Conservation (phyloP, 2,797 vertebrate genomes). For the Siniperca undulata region DNA sequence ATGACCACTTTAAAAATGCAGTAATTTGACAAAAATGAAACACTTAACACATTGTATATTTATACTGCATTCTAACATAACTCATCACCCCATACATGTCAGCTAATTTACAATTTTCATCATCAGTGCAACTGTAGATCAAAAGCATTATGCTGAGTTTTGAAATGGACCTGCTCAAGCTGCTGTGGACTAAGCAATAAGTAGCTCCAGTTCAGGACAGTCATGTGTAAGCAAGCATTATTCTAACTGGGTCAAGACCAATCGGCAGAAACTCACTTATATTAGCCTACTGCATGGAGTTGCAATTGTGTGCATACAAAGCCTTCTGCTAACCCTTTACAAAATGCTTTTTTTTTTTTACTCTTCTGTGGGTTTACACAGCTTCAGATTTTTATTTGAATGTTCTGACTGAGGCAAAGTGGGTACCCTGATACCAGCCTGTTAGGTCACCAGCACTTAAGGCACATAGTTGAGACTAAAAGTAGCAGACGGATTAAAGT, state of each 20-base stretch:
- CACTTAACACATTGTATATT: not conserved
- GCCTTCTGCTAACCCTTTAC: not conserved
- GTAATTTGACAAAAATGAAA: not conserved
- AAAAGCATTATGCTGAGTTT: not conserved
- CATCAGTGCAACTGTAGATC: not conserved
- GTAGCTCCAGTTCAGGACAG: slow-evolving; percentile 16
- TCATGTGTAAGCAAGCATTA: slow-evolving; percentile 41
- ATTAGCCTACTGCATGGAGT: not conserved
- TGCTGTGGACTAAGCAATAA: slow-evolving; percentile 28
- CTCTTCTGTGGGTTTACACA: not conserved
- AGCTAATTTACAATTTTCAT: not conserved
- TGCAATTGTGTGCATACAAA: not conserved
- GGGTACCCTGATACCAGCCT: too few species aligned
- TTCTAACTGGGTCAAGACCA: slow-evolving; percentile 51
- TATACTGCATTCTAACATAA: not conserved
- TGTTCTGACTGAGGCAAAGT: not conserved
- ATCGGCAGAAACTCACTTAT: slow-evolving; percentile 27
- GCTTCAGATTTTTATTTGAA: not conserved
- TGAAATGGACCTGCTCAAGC: not conserved
- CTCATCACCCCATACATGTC: not conserved
- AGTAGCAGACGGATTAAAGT: not conserved
- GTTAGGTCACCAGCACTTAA: not conserved
- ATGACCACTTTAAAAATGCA: too few species aligned
- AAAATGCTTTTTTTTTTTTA: not conserved
- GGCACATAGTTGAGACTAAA: not conserved